Conservation (phyloP, 2,113 vertebrate genomes). For the Prochilodus magdalenae region DNA sequence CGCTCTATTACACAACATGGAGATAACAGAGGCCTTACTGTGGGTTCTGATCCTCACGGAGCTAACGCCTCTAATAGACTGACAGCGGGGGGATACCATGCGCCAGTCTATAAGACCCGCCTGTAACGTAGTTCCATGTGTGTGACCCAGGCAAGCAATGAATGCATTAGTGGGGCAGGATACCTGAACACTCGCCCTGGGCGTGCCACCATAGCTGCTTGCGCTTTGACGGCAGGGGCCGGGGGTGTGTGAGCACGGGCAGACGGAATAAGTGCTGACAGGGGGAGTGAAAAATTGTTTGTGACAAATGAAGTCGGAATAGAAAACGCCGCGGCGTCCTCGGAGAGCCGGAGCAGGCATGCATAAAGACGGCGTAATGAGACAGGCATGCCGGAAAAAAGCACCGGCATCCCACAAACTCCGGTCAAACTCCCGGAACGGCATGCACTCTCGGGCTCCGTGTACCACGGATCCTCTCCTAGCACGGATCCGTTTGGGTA, state of each 20-base stretch:
- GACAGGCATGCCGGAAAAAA: neutral
- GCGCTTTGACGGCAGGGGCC: neutral
- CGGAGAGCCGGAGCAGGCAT: constrained; percentile 6
- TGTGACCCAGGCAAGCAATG: neutral
- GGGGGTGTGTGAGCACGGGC: neutral
- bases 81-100: too few species aligned
- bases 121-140: neutral
- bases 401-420: constrained; percentile 12
- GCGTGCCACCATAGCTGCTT: neutral
- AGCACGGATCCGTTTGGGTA: neutral
- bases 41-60: too few species aligned
- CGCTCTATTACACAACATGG: too few species aligned
- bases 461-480: neutral
- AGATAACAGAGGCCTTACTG: too few species aligned
- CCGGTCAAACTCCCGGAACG: neutral
- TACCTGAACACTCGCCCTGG: neutral
- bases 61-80: too few species aligned
- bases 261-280: neutral
- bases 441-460: neutral
- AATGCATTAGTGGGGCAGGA: too few species aligned
- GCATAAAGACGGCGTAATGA: constrained; percentile 14
- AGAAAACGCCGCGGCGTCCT: neutral
- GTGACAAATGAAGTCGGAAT: neutral
- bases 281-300: neutral
- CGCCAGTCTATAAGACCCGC: too few species aligned